These are phyloP conservation scores for Steinernema scapterisci DNA, from an alignment of 2,888 invertebrate species.

Conservation along the genomic window DNA sequence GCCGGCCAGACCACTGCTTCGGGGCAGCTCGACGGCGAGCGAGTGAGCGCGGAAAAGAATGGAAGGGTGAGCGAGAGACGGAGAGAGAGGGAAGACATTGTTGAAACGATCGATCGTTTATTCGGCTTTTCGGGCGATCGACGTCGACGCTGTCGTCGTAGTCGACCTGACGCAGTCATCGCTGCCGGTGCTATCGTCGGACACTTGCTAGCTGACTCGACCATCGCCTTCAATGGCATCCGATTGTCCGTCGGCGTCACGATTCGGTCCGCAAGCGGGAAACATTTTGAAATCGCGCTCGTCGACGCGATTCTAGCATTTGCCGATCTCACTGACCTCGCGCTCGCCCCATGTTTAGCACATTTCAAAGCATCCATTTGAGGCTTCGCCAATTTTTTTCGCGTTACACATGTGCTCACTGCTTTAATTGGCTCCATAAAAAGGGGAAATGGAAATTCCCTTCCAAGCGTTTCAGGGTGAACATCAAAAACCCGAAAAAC, in stretches of 20 bases:
- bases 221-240: background rate
- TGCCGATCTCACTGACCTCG: no score
- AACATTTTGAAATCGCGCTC: background rate
- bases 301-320: no score
- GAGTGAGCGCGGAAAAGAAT: conserved; percentile 28
- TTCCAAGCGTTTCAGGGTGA: no score
- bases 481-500: no score
- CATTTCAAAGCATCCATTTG: no score
- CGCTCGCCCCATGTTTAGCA: no score
- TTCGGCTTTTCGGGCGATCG: conserved; percentile 32
- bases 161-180: conserved; percentile 31
- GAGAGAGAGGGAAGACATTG: conserved; percentile 32
- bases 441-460: no score
- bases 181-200: conserved; percentile 22
- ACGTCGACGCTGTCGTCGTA: conserved; percentile 30
- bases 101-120: conserved; percentile 29
- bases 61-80: conserved; percentile 6
- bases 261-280: background rate
- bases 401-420: no score
- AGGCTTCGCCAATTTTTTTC: no score
- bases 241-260: background rate
- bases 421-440: no score
- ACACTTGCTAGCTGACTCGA: background rate
- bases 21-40: conserved; percentile 7
- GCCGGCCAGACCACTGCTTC: conserved; percentile 20